Percentiles rank a stretch among this genome's conserved stretches.
Conservation (phyloP, 2,113 vertebrate genomes). For the Tragulus kanchil region DNA sequence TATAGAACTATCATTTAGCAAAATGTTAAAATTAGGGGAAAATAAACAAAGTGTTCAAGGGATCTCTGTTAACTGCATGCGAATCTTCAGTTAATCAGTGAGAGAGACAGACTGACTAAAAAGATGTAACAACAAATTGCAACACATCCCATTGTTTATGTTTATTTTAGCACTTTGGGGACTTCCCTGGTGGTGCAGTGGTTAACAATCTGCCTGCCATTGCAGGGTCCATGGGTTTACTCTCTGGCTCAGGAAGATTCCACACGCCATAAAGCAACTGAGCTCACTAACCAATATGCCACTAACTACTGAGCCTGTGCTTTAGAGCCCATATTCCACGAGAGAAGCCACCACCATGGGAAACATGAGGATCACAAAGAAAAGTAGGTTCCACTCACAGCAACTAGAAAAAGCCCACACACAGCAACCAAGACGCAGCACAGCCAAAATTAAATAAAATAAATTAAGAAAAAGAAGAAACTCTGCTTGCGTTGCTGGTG, state of each 20-base stretch:
- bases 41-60: not conserved
- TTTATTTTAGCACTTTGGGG: not conserved
- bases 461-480: no score
- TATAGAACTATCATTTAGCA: not conserved
- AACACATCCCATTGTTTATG: not conserved
- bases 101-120: not conserved
- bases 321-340: not conserved
- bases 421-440: not conserved
- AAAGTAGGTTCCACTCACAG: not conserved
- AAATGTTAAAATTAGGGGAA: not conserved
- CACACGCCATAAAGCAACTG: not conserved
- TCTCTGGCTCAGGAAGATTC: not conserved
- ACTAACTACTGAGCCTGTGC: not conserved
- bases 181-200: not conserved
- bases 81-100: not conserved
- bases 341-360: rapidly evolving
- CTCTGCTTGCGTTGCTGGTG: no score
- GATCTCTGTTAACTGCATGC: not conserved
- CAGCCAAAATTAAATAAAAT: no score
- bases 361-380: not conserved
- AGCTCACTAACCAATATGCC: not conserved
- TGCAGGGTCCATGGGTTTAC: not conserved
- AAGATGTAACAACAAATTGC: not conserved
- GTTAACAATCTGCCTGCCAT: not conserved
- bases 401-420: not conserved